Evolutionary conservation across 2,888 invertebrate genomes (phyloP).

Genomic region (Drosophila putrida): DNA sequence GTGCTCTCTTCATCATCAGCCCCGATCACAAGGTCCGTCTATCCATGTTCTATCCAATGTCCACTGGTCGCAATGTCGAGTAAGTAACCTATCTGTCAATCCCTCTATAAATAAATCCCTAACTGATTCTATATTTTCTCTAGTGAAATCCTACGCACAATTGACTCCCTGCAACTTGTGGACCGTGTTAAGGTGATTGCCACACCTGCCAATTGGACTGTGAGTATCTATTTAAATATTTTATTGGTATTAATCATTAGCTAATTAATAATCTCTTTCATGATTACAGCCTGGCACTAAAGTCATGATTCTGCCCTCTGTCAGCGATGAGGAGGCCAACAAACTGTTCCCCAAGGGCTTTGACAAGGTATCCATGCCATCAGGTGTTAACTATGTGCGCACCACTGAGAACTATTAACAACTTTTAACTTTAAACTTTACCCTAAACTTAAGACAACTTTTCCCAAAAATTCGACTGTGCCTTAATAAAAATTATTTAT

Average conservation of each 20-base stretch:
- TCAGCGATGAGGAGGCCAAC: conserved; percentile 89
- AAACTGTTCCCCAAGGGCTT: conserved; percentile 90
- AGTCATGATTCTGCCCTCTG: conserved; percentile 92
- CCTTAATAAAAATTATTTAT: neutral
- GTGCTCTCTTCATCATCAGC: conserved; percentile 92
- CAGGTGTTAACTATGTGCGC: conserved; percentile 91
- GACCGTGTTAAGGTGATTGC: conserved; percentile 90
- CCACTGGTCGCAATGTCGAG: conserved; percentile 94
- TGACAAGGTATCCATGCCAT: conserved; percentile 90
- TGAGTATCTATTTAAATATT: conserved; percentile 83
- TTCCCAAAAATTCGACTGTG: conserved; percentile 4
- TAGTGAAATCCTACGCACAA: conserved; percentile 93
- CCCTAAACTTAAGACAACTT: neutral
- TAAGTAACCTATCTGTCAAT: conserved; percentile 85
- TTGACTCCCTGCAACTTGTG: conserved; percentile 93
- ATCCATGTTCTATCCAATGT: conserved; percentile 93
- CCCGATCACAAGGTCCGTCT: conserved; percentile 92
- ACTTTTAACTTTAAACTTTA: neutral
- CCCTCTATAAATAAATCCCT: no score
- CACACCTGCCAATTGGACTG: conserved; percentile 95
- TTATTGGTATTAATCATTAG: neutral
- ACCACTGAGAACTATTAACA: conserved; percentile 89
- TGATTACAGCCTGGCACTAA: conserved; percentile 88
- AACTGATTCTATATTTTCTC: neutral
- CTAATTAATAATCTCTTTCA: neutral